A percentile compares a stretch with the other conserved stretches of the same genome.
Evolutionary conservation across 1,140 invertebrate species (phyloP).

Genomic region (Epicauta chinensis): DNA sequence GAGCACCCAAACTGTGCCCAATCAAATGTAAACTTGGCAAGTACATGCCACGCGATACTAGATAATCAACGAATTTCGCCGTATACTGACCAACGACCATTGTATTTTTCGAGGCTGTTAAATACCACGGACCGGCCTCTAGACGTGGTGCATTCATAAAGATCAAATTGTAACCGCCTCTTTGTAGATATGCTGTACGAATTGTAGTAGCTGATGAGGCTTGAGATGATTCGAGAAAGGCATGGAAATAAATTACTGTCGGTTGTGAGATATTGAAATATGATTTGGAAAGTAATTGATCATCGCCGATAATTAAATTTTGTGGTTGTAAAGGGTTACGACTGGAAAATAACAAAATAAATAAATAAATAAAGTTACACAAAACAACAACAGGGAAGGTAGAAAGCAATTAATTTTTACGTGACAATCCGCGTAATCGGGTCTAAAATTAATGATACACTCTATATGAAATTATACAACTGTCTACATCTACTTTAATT

Average conservation of each 20-base stretch:
- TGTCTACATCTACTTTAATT: too few species aligned
- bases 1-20: conserved; percentile 50
- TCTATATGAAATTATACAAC: too few species aligned
- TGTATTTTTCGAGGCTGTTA: conserved; percentile 49
- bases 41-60: conserved; percentile 44
- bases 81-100: conserved; percentile 47
- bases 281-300: conserved; percentile 46
- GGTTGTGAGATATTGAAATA: conserved; percentile 49
- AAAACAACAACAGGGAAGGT: background rate
- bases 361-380: too few species aligned
- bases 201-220: conserved; percentile 44
- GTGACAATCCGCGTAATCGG: too few species aligned
- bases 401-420: background rate
- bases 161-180: conserved; percentile 48
- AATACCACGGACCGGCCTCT: conserved; percentile 52
- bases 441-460: too few species aligned
- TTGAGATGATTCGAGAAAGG: conserved; percentile 49
- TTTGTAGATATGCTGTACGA: conserved; percentile 47
- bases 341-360: conserved; percentile 34
- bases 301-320: conserved; percentile 44
- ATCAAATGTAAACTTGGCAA: conserved; percentile 50
- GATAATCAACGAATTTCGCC: conserved; percentile 49
- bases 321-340: conserved; percentile 48
- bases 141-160: conserved; percentile 46
- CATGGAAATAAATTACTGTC: conserved; percentile 50